Conservation (phyloP, 2,113 vertebrate species). For the Elephas maximus region DNA sequence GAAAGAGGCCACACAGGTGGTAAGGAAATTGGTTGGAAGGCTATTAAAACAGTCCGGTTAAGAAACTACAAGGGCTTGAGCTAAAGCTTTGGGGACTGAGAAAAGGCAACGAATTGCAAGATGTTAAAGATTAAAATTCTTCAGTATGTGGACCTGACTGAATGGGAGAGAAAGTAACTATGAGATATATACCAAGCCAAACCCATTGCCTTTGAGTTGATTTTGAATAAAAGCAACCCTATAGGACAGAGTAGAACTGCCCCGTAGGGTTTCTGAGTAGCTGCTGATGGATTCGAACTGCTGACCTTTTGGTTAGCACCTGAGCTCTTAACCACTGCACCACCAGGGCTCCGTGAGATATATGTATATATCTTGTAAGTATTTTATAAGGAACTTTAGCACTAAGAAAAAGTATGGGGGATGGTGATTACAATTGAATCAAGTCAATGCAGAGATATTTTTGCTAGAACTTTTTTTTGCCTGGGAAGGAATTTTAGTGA, state of each 20-base stretch:
- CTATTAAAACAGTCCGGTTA: constrained; percentile 62
- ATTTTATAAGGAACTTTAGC: background rate
- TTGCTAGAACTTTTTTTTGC: background rate
- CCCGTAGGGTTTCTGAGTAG: too few relatives aligned
- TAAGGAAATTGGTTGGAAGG: constrained; percentile 60
- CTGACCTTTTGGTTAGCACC: too few relatives aligned
- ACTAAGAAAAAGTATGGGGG: background rate
- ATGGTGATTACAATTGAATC: background rate
- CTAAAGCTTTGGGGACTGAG: background rate
- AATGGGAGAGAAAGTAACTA: background rate
- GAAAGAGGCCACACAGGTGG: background rate
- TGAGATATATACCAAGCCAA: background rate
- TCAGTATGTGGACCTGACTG: background rate
- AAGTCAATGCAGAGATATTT: background rate
- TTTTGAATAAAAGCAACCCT: too few relatives aligned
- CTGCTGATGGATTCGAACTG: too few relatives aligned
- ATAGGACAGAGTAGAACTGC: too few relatives aligned
- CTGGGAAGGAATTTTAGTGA: background rate
- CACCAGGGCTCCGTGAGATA: too few relatives aligned
- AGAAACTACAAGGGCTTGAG: background rate
- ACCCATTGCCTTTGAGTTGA: too few relatives aligned
- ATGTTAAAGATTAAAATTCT: constrained; percentile 9
- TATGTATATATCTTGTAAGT: background rate
- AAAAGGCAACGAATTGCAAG: background rate
- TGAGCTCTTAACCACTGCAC: too few relatives aligned